Evolutionary conservation across 1,140 invertebrate species (phyloP).

Genomic region (Drosophila melanogaster): Release_6_plus_ISO1_MT NT_033777.3:26253001-26253500

Average conservation of each 20-base stretch:
- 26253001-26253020: neutral
- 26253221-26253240: slow-evolving; percentile 64
- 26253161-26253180: slow-evolving; percentile 76
- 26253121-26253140: slow-evolving; percentile 79
- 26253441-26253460: slow-evolving; percentile 4
- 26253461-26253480: slow-evolving; percentile 24
- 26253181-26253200: slow-evolving; percentile 30
- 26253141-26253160: slow-evolving; percentile 82
- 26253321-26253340: neutral
- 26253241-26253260: slow-evolving; percentile 40
- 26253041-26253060: slow-evolving; percentile 5
- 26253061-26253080: slow-evolving; percentile 12
- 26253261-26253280: slow-evolving; percentile 37
- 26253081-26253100: slow-evolving; percentile 41
- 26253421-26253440: slow-evolving; percentile 21
- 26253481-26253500: neutral
- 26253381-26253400: slow-evolving; percentile 15
- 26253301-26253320: slow-evolving; percentile 1
- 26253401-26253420: slow-evolving; percentile 34
- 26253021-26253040: slow-evolving; percentile 7
- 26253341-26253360: neutral
- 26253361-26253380: slow-evolving; percentile 17
- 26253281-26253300: neutral
- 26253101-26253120: slow-evolving; percentile 59
- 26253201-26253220: slow-evolving; percentile 46